Conservation (phyloP, 2,797 vertebrate genomes). For the Pangasius mekongensis region DNA sequence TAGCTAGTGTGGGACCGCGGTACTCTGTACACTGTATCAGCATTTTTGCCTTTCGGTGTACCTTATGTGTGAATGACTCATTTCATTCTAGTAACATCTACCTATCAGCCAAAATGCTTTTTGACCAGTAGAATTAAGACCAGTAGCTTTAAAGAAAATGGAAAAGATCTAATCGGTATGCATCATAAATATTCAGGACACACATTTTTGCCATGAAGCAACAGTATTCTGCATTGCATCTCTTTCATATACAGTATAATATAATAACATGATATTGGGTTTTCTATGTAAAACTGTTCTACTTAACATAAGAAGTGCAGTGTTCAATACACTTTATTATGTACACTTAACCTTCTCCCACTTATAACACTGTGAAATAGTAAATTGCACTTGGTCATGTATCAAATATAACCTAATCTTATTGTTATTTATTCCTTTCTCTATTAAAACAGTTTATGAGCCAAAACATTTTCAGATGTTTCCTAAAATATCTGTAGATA, state of each 20-base stretch:
- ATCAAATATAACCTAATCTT: not conserved
- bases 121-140: not conserved
- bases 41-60: not conserved
- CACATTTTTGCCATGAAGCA: not conserved
- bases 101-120: not conserved
- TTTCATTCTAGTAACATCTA: not conserved
- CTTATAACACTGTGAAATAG: not conserved
- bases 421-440: not conserved
- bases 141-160: not conserved
- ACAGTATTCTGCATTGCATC: not conserved
- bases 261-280: not conserved
- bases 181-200: not conserved
- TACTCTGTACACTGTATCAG: not conserved
- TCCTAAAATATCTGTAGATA: not conserved
- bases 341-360: not conserved
- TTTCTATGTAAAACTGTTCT: not conserved
- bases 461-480: not conserved
- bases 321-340: not conserved
- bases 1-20: not conserved
- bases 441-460: not conserved
- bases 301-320: not conserved
- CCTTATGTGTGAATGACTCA: not conserved
- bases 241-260: not conserved
- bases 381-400: not conserved
- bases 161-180: not conserved